Evolutionary conservation across 2,113 vertebrate species (phyloP), one percentile per base, ranked within the genome.

Genomic region (Stegastes partitus): DNA sequence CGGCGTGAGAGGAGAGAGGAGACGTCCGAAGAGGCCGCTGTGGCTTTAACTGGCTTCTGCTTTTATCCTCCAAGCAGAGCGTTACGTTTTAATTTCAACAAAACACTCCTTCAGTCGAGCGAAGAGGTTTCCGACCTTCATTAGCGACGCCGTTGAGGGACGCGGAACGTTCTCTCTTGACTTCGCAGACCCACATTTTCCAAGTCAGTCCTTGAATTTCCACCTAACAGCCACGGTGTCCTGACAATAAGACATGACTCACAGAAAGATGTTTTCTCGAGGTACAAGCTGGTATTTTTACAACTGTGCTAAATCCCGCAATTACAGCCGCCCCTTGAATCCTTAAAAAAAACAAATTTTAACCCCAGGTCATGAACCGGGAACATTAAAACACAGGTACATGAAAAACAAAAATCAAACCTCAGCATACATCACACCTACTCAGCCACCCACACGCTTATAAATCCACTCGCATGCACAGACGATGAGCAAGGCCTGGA

Each of bases 401-500:
- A 65, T 63, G 66, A 61, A 65, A 62, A 26, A 45, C 21, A 19
- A 55, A 66, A 61, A 55, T 42, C 42, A 14, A 59, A 14, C n/a
- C n/a, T n/a, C n/a, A n/a, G 2, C n/a, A 26, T 18, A 42, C 39
- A 55, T 50, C 47, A 73, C 21, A 45, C n/a, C 14, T 62, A 70
- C 49, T 53, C 19, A 68, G 5, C 53, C 65, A 53, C 77, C 42
- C 72, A 77, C 67, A 55, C 45, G 45, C 34, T 34, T 58, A 11
- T 58, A 69, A 12, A 42, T 15, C 4, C 39, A 15, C 37, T 54
- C 19, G 62, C 54, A 16, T 54, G 5, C 12, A 55, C 74, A 44
- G 73, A 78, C 3, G 16, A 59, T 53, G 66, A 69, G 67, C 56
- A 14, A 44, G 28, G 22, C 31, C 61, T 26, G 51, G 56, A 87